These are phyloP conservation scores for Pollenia angustigena DNA, from an alignment of 2,888 invertebrate genomes.

Conservation along the genomic window DNA sequence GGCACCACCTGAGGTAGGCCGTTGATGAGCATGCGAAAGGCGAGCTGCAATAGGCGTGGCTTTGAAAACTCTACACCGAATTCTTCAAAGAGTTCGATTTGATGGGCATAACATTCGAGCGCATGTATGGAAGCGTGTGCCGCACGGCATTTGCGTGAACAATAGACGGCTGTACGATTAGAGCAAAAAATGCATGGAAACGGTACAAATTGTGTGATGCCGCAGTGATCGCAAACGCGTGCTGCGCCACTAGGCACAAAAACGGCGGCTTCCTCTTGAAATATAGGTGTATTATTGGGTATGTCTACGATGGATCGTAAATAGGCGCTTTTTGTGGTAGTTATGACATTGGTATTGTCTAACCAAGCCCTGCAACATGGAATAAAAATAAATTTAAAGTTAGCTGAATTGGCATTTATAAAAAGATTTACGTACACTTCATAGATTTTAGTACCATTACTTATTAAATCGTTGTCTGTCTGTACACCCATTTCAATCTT, in stretches of 20 bases:
- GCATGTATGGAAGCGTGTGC: constrained; percentile 78
- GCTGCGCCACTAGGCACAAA: constrained; percentile 77
- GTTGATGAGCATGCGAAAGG: constrained; percentile 77
- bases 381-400: neutral
- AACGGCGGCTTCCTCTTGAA: constrained; percentile 76
- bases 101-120: constrained; percentile 78
- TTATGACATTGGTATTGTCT: constrained; percentile 76
- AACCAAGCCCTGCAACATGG: constrained; percentile 75
- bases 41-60: constrained; percentile 77
- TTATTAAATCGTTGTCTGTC: constrained; percentile 76
- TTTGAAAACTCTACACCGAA: constrained; percentile 76
- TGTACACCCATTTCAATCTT: constrained; percentile 78
- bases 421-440: constrained; percentile 77
- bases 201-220: constrained; percentile 77
- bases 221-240: constrained; percentile 77
- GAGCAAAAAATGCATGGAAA: constrained; percentile 79
- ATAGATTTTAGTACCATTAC: constrained; percentile 76
- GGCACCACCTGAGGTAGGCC: constrained; percentile 77
- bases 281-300: constrained; percentile 75
- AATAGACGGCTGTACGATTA: constrained; percentile 78
- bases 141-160: constrained; percentile 77
- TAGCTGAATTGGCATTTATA: neutral
- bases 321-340: constrained; percentile 74
- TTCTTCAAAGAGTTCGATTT: constrained; percentile 78
- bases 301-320: constrained; percentile 75